Conservation (phyloP, 2,888 invertebrate species). For the Parochlus steinenii region DNA sequence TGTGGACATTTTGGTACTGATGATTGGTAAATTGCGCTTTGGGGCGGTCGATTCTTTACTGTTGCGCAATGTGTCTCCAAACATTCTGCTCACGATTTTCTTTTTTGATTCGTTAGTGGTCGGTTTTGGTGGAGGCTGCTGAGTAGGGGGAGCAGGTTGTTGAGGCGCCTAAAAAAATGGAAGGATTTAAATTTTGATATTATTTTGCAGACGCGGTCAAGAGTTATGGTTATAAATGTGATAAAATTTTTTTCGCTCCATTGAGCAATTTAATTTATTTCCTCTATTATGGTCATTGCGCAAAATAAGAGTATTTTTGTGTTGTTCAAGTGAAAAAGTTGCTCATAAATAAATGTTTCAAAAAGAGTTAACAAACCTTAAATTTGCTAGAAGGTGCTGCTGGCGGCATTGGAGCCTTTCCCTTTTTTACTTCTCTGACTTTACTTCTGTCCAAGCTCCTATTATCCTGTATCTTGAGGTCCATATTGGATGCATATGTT, state of each 20-base stretch:
- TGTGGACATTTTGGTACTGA: background rate
- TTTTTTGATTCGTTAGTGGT: background rate
- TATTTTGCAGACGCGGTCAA: too few species aligned
- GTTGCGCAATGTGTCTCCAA: slow-evolving; percentile 8
- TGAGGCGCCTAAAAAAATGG: slow-evolving; percentile 9
- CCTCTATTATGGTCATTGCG: too few species aligned
- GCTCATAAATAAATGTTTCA: too few species aligned
- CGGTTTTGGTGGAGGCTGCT: background rate
- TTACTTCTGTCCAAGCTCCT: slow-evolving; percentile 15
- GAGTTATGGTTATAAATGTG: too few species aligned
- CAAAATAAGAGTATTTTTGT: too few species aligned
- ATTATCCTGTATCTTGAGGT: slow-evolving; percentile 25
- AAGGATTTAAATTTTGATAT: too few species aligned
- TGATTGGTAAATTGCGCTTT: too few species aligned
- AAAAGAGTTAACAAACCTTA: too few species aligned
- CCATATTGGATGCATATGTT: slow-evolving; percentile 5
- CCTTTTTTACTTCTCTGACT: slow-evolving; percentile 6
- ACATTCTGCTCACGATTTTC: slow-evolving; percentile 4
- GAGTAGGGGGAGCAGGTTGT: slow-evolving; percentile 1
- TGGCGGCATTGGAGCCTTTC: slow-evolving; percentile 7
- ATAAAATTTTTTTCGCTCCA: too few species aligned
- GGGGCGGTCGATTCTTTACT: background rate
- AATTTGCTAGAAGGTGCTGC: too few species aligned
- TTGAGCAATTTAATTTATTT: too few species aligned
- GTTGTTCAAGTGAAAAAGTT: too few species aligned